Evolutionary conservation across 1,140 invertebrate genomes (phyloP).

Genomic region (Subanguina moxae): DNA sequence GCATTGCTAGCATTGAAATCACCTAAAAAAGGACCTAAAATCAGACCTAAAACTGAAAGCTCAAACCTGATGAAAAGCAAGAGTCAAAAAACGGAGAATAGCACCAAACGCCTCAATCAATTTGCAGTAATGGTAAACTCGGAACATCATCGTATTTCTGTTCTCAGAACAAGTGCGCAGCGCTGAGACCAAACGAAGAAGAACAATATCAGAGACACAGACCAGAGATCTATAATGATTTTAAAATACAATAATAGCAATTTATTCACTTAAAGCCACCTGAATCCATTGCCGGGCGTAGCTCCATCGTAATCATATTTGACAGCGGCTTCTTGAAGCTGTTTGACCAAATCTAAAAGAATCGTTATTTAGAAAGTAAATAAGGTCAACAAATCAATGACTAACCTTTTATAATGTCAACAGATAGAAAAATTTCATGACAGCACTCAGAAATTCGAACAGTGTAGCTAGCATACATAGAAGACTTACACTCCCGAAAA

Average conservation of each 20-base stretch:
- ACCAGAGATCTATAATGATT: constrained; percentile 47
- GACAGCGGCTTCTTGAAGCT: constrained; percentile 65
- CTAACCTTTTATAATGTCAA: constrained; percentile 34
- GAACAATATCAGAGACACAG: constrained; percentile 51
- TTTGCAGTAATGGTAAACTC: constrained; percentile 64
- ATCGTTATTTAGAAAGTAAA: too few species aligned
- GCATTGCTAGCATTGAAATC: neutral
- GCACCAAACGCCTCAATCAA: constrained; percentile 62
- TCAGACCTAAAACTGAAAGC: neutral
- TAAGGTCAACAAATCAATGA: too few species aligned
- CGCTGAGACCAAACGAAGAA: constrained; percentile 50
- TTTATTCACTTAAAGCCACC: constrained; percentile 59
- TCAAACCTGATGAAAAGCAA: constrained; percentile 61
- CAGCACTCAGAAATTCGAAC: constrained; percentile 45
- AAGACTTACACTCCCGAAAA: constrained; percentile 30
- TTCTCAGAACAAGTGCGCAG: constrained; percentile 65
- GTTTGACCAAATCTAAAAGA: constrained; percentile 18
- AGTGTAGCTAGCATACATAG: constrained; percentile 24
- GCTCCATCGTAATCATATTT: constrained; percentile 76
- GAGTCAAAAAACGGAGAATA: constrained; percentile 61
- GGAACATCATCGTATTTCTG: constrained; percentile 74
- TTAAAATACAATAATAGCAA: constrained; percentile 5
- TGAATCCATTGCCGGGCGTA: constrained; percentile 83
- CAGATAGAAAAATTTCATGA: constrained; percentile 26
- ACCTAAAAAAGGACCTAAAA: neutral